phyloP scores from a whole-genome alignment of 2,113 vertebrate species.

The Taxidea taxus region DNA sequence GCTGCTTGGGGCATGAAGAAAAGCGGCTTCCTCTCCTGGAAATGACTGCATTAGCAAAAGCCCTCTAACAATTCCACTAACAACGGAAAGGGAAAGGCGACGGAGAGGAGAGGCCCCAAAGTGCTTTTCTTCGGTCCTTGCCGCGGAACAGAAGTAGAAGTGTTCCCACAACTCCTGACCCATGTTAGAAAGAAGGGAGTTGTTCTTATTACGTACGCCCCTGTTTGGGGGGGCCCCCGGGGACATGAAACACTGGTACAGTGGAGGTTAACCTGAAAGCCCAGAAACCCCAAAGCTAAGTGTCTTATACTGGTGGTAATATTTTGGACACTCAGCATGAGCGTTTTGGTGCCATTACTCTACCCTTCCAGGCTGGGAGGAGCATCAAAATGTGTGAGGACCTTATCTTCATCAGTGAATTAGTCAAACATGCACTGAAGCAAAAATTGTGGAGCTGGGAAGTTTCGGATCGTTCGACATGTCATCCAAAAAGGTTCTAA shows the following conservation, averaged over 20 bases:
- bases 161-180: background rate
- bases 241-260: background rate
- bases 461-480: background rate
- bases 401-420: background rate
- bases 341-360: background rate
- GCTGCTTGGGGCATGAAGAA: constrained; percentile 24
- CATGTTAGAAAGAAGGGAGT: background rate
- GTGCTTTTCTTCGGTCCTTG: constrained; percentile 7
- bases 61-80: constrained; percentile 46
- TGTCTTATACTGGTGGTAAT: background rate
- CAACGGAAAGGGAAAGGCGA: constrained; percentile 60
- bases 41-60: constrained; percentile 58
- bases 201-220: background rate
- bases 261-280: background rate
- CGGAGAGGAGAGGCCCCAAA: background rate
- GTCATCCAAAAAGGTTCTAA: background rate
- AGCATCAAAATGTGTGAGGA: background rate
- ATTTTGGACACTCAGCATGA: background rate
- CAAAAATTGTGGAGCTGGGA: background rate
- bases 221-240: background rate
- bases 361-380: background rate
- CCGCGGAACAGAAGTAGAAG: background rate
- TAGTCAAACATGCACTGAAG: background rate
- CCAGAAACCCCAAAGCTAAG: background rate
- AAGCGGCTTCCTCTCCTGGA: constrained; percentile 69